Percentiles rank a stretch among this genome's conserved stretches.
Evolutionary conservation across 2,888 invertebrate genomes (phyloP).

Genomic region (Bombyx huttoni): DNA sequence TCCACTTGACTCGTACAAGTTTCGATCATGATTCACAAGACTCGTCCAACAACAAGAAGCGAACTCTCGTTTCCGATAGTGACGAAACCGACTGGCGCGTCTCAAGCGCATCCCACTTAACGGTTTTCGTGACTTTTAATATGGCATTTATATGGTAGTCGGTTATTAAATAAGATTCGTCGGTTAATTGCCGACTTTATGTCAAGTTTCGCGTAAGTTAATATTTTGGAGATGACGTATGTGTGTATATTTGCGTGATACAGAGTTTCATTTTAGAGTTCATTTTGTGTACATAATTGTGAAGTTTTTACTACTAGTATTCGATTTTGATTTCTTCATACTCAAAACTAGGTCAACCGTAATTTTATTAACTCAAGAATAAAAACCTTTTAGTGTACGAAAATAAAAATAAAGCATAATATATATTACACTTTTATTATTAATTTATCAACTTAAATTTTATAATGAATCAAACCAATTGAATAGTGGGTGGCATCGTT

Average conservation of each 20-base stretch:
- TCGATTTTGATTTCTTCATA: no score
- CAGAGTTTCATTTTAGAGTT: background rate
- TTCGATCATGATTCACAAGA: constrained; percentile 43
- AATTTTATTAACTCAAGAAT: no score
- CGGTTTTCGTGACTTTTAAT: constrained; percentile 54
- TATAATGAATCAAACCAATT: background rate
- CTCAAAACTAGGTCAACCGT: no score
- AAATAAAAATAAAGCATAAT: no score
- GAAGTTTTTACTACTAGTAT: background rate
- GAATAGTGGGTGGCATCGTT: constrained; percentile 17
- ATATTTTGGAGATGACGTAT: constrained; percentile 35
- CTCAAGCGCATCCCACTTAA: constrained; percentile 52
- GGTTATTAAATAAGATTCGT: constrained; percentile 58
- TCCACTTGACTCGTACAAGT: constrained; percentile 18
- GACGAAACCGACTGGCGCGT: constrained; percentile 44
- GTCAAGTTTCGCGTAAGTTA: constrained; percentile 30
- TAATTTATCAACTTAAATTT: background rate
- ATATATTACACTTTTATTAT: no score
- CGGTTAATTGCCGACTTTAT: constrained; percentile 51
- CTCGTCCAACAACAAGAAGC: constrained; percentile 38
- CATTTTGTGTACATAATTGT: no score
- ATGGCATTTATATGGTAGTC: constrained; percentile 57
- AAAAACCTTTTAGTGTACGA: no score
- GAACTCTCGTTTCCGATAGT: constrained; percentile 45
- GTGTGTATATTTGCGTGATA: constrained; percentile 20